Conservation (phyloP, 2,888 invertebrate species). For the Ectobius pallidus region DNA sequence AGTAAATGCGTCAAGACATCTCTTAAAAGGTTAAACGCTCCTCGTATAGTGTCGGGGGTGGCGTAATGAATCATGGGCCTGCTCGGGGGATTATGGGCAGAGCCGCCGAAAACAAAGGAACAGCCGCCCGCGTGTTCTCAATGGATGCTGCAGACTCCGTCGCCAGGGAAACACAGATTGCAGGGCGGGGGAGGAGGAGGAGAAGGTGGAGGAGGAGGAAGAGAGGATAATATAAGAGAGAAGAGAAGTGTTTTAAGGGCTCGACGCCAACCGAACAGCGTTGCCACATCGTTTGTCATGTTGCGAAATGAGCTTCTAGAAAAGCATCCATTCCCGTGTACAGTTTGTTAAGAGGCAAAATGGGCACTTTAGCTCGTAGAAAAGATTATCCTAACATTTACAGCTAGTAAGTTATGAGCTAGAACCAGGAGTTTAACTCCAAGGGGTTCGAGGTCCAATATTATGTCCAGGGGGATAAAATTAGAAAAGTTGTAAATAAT, state of each 20-base stretch:
- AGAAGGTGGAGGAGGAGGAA: neutral
- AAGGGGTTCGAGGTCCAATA: no score
- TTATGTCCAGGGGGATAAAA: no score
- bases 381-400: no score
- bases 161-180: constrained; percentile 29
- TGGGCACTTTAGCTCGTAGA: neutral
- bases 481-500: no score
- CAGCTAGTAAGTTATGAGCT: no score
- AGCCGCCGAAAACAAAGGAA: constrained; percentile 16
- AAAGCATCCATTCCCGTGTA: constrained; percentile 18
- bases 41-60: neutral
- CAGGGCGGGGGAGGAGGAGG: constrained; percentile 1
- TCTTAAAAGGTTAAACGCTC: constrained; percentile 27
- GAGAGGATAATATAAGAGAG: constrained; percentile 20
- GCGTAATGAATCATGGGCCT: constrained; percentile 27
- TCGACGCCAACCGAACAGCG: constrained; percentile 36
- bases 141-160: constrained; percentile 23
- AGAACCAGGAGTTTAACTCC: no score
- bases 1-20: constrained; percentile 27
- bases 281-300: constrained; percentile 39
- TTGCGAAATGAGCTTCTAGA: constrained; percentile 31
- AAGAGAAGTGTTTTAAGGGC: constrained; percentile 29
- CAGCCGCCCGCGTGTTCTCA: neutral
- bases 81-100: constrained; percentile 18
- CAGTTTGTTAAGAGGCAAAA: constrained; percentile 1